A percentile compares a stretch with the other conserved stretches of the same genome.
These are phyloP conservation scores for Dysdera silvatica DNA, from an alignment of 1,140 invertebrate genomes.

Conservation along the genomic window DNA sequence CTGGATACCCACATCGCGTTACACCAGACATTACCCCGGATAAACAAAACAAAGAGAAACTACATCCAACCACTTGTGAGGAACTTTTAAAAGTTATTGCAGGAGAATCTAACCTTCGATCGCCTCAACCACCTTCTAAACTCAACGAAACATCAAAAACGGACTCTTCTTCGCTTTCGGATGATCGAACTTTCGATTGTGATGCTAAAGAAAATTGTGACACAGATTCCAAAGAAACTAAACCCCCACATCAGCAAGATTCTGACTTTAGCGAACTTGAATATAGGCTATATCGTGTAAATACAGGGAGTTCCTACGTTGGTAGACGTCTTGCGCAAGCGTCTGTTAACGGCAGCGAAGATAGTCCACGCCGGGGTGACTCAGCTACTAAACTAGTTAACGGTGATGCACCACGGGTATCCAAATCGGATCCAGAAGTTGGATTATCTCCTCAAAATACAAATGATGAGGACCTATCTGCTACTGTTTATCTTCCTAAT, in stretches of 20 bases:
- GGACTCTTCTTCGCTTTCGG: background rate
- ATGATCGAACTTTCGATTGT: conserved; percentile 8
- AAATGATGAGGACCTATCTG: background rate
- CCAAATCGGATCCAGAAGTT: background rate
- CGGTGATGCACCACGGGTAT: conserved; percentile 12
- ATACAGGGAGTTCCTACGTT: conserved; percentile 66
- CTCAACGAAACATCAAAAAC: background rate
- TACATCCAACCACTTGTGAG: conserved; percentile 19
- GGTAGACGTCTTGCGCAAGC: conserved; percentile 61
- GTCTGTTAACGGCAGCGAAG: conserved; percentile 13
- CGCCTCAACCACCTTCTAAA: conserved; percentile 2
- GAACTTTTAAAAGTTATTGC: conserved; percentile 23
- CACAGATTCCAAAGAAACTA: background rate
- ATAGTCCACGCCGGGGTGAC: conserved; percentile 19
- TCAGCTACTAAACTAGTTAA: conserved; percentile 21
- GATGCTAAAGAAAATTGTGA: conserved; percentile 9
- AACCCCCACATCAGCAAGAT: conserved; percentile 30
- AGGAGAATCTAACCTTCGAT: conserved; percentile 19
- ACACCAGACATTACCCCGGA: conserved; percentile 6
- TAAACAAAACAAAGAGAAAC: background rate
- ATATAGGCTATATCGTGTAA: conserved; percentile 64
- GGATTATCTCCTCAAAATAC: background rate
- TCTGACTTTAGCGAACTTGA: conserved; percentile 63
- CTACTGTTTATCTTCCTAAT: conserved; percentile 19
- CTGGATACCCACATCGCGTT: conserved; percentile 36